Conservation (phyloP, 1,140 invertebrate species). For the Aphidius gifuensis region DNA sequence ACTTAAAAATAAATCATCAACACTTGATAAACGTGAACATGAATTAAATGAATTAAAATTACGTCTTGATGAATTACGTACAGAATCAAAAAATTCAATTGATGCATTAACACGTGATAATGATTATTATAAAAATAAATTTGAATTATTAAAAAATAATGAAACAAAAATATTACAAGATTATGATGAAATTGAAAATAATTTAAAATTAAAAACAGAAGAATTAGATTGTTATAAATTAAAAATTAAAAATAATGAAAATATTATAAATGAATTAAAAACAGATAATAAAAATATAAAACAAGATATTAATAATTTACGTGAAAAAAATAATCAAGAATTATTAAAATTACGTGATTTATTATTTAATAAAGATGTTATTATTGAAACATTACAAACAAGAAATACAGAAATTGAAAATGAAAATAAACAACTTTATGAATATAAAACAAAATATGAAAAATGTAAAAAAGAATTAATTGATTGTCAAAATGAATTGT, state of each 20-base stretch:
- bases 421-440: conserved; percentile 42
- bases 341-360: conserved; percentile 38
- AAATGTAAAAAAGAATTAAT: conserved; percentile 30
- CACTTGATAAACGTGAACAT: conserved; percentile 55
- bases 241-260: conserved; percentile 60
- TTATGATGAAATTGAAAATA: conserved; percentile 57
- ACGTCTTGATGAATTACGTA: conserved; percentile 57
- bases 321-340: conserved; percentile 38
- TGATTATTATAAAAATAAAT: conserved; percentile 59
- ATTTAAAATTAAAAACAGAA: conserved; percentile 57
- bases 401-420: conserved; percentile 42
- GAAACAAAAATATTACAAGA: conserved; percentile 60
- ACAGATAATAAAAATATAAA: conserved; percentile 58
- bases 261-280: conserved; percentile 60
- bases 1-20: conserved; percentile 54
- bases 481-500: conserved; percentile 38
- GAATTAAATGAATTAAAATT: conserved; percentile 59
- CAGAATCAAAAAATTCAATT: conserved; percentile 56
- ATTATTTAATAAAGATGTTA: conserved; percentile 43
- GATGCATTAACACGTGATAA: conserved; percentile 58
- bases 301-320: conserved; percentile 49
- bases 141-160: conserved; percentile 54
- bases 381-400: conserved; percentile 42
- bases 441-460: conserved; percentile 39
- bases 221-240: conserved; percentile 59